phyloP scores from a whole-genome alignment of 2,113 vertebrate species.

The rat (Rattus norvegicus) region GRCr8 NC_086031.1:96831001-96831500 shows the following conservation, averaged over 20 bases:
- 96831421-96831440: neutral
- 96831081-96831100: rapidly evolving
- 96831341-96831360: rapidly evolving
- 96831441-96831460: neutral
- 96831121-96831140: neutral
- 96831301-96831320: rapidly evolving
- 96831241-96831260: neutral
- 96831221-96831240: neutral
- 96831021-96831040: neutral
- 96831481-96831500: neutral
- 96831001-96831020: no score
- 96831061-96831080: neutral
- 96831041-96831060: rapidly evolving
- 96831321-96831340: neutral
- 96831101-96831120: neutral
- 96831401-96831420: neutral
- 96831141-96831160: neutral
- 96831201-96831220: neutral
- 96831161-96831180: no score
- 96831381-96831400: neutral
- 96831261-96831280: neutral
- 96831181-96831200: neutral
- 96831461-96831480: neutral
- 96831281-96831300: rapidly evolving
- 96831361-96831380: neutral